Conservation (phyloP, 1,140 invertebrate genomes). For the Cydia strobilella region DNA sequence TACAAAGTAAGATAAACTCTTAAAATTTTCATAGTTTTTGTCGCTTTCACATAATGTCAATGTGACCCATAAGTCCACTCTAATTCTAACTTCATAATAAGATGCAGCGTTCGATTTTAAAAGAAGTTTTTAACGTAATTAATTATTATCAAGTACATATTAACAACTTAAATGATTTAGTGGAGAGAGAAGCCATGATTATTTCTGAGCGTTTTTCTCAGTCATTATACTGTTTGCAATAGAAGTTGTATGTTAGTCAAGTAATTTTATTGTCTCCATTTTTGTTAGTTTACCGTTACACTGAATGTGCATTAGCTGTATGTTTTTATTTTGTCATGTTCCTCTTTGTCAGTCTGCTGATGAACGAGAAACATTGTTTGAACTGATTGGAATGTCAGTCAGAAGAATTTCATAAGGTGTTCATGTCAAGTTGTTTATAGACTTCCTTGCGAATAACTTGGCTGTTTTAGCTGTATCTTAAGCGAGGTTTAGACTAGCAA, state of each 20-base stretch:
- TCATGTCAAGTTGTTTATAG: background rate
- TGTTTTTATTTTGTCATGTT: background rate
- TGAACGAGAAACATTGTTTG: background rate
- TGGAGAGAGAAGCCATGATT: no score
- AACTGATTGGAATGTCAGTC: background rate
- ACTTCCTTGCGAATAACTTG: background rate
- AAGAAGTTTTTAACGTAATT: no score
- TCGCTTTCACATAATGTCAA: background rate
- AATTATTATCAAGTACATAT: no score
- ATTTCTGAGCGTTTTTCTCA: background rate
- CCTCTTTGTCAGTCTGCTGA: background rate
- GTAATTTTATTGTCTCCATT: slow-evolving; percentile 18
- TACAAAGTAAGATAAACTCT: no score
- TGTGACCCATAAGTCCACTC: no score
- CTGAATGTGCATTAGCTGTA: background rate
- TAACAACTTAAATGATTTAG: no score
- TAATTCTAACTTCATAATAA: no score
- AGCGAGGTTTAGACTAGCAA: no score
- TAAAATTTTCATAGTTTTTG: no score
- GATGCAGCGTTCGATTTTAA: no score
- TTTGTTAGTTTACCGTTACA: background rate
- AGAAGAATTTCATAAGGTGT: background rate
- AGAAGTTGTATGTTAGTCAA: background rate
- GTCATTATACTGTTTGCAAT: background rate
- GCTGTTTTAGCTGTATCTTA: no score